These are phyloP conservation scores for Spatulosminthurus flaviceps DNA, from an alignment of 2,888 invertebrate species.

Conservation along the genomic window DNA sequence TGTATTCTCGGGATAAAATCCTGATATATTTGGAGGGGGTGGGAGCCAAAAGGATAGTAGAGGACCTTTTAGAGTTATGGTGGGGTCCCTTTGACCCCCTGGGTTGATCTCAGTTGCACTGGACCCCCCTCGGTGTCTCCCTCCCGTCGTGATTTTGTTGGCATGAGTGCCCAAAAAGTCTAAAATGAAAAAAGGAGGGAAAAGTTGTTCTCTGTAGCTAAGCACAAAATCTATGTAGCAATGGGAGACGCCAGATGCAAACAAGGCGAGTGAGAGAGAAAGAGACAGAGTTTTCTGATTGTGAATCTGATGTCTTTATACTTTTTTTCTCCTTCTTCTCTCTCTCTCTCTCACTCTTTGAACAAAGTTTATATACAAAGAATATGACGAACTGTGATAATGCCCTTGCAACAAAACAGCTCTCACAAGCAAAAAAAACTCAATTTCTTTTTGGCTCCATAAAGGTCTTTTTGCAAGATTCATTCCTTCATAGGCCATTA, in stretches of 20 bases:
- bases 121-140: conserved; percentile 60
- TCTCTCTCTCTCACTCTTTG: conserved; percentile 10
- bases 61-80: conserved; percentile 60
- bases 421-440: conserved; percentile 27
- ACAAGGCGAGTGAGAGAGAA: conserved; percentile 44
- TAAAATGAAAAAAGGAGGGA: conserved; percentile 58
- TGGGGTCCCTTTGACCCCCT: conserved; percentile 64
- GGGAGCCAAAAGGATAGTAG: conserved; percentile 40
- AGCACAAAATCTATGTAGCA: conserved; percentile 47
- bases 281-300: conserved; percentile 31
- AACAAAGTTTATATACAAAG: conserved; percentile 9
- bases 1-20: conserved; percentile 32
- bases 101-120: conserved; percentile 61
- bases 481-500: conserved; percentile 30
- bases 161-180: conserved; percentile 64
- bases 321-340: conserved; percentile 21
- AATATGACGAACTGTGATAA: conserved; percentile 20
- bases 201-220: conserved; percentile 58
- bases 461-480: conserved; percentile 39
- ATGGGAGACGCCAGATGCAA: conserved; percentile 57
- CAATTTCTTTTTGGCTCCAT: conserved; percentile 40
- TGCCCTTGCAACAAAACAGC: conserved; percentile 10
- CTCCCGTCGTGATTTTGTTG: conserved; percentile 63
- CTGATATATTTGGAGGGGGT: conserved; percentile 35
- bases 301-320: conserved; percentile 46